Conservation (phyloP, 2,888 invertebrate genomes). For the Cataglyphis altisquamis region DNA sequence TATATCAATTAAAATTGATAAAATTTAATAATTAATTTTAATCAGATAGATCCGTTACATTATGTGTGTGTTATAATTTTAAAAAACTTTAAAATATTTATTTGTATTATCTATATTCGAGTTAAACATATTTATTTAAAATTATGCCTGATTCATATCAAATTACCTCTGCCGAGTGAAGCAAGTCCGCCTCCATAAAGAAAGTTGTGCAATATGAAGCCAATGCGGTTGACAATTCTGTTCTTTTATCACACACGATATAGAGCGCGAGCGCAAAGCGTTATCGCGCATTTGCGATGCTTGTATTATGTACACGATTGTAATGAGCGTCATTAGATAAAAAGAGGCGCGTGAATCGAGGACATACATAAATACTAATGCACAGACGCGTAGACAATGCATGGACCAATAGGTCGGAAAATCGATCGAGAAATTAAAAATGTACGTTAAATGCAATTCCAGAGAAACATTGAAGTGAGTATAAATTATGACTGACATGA, state of each 20-base stretch:
- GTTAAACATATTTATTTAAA: not conserved
- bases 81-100: not conserved
- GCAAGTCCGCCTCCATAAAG: too few relatives aligned
- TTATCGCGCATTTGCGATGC: slow-evolving; percentile 25
- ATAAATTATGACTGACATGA: slow-evolving; percentile 48
- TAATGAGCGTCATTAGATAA: slow-evolving; percentile 51
- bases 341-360: slow-evolving; percentile 15
- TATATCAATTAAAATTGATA: not conserved
- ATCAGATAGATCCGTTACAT: not conserved
- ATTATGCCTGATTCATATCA: not conserved
- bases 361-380: not conserved
- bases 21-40: not conserved
- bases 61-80: not conserved
- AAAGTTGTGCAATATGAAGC: slow-evolving; percentile 2
- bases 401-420: not conserved
- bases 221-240: not conserved
- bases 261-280: not conserved
- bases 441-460: slow-evolving; percentile 18
- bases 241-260: slow-evolving; percentile 29
- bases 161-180: not conserved
- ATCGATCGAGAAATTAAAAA: slow-evolving; percentile 17
- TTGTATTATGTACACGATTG: slow-evolving; percentile 33
- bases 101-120: not conserved
- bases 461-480: slow-evolving; percentile 14
- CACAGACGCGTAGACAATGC: slow-evolving; percentile 20